Evolutionary conservation across 2,888 invertebrate genomes (phyloP), one percentile per base, ranked within the genome.

Genomic region (Digitonthophagus gazella): DNA sequence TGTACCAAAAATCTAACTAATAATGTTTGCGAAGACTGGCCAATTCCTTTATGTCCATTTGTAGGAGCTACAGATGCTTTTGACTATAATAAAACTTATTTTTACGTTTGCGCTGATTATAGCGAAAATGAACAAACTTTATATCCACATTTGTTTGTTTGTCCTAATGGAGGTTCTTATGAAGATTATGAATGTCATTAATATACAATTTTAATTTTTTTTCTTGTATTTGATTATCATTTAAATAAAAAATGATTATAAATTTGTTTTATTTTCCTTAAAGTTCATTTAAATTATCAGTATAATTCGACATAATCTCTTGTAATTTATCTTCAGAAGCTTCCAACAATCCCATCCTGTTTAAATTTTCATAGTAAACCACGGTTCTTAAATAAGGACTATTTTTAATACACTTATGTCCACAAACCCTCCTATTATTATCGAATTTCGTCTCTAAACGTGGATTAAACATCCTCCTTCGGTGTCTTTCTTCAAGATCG

Each of bases 371-470:
- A 8, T 20, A 61, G 18, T 61, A 61, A 18, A 61, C 16, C 3
- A 61, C 19, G 8, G 18, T 61, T 20, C 14, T 61, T 18, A 61
- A 20, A 19, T n/a, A 61, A 15, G 15, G 2, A 19, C 61, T 61
- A 19, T 61, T 61, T 14, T 18, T 15, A n/a, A 61, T 18, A 19
- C 74, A 74, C 15, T 68, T 71, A 65, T 74, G 74, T 15, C 71
- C 66, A 16, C 74, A 74, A n/a, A 64, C 63, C 8, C 71, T 65
- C 15, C 67, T 57, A 63, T 70, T 69, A 22, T 67, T 64, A 58
- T 72, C 68, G 2, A 69, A 71, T 20, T 70, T 70, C 54, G 69
- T 72, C 65, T 74, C 73, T 64, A 69, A 67, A n/a, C 74, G 66
- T 16, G 74, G 74, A 58, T 74, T 74, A 58, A 71, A 74, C 5